Percentiles rank a stretch among this genome's conserved stretches.
Evolutionary conservation across 2,797 vertebrate genomes (phyloP).

Genomic region (Enoplosus armatus): DNA sequence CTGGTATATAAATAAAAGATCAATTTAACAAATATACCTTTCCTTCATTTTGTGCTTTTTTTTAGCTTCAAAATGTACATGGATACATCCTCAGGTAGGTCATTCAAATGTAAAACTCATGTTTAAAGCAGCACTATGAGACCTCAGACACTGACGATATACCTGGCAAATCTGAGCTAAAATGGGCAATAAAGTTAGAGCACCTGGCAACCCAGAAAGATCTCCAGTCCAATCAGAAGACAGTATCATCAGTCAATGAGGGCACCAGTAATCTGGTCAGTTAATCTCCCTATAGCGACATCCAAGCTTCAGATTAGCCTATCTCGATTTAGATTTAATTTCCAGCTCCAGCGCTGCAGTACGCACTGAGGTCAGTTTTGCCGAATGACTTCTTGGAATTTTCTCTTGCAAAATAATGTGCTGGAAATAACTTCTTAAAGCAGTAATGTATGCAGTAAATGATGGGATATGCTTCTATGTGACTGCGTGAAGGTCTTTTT

Average conservation of each 20-base stretch:
- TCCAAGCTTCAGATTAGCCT: constrained; percentile 55
- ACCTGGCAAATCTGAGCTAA: background rate
- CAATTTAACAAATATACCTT: background rate
- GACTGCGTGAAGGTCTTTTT: background rate
- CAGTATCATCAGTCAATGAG: constrained; percentile 40
- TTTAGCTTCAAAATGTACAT: background rate
- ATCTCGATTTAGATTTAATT: constrained; percentile 51
- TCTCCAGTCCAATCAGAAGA: constrained; percentile 43
- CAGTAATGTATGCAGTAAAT: background rate
- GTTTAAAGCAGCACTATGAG: background rate
- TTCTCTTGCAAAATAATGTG: constrained; percentile 20
- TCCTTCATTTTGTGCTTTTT: background rate
- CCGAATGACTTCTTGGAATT: constrained; percentile 33
- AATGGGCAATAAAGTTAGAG: background rate
- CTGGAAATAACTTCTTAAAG: constrained; percentile 14
- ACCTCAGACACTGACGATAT: background rate
- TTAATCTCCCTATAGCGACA: constrained; percentile 51
- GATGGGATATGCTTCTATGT: background rate
- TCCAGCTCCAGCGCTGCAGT: constrained; percentile 13
- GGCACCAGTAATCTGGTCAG: constrained; percentile 55
- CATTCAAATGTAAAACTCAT: background rate
- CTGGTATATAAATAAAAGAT: background rate
- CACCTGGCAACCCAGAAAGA: constrained; percentile 22
- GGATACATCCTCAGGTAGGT: no score
- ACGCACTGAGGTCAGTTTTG: constrained; percentile 29